Conservation (phyloP, 2,797 vertebrate species). For the Cyclopterus lumpus region DNA sequence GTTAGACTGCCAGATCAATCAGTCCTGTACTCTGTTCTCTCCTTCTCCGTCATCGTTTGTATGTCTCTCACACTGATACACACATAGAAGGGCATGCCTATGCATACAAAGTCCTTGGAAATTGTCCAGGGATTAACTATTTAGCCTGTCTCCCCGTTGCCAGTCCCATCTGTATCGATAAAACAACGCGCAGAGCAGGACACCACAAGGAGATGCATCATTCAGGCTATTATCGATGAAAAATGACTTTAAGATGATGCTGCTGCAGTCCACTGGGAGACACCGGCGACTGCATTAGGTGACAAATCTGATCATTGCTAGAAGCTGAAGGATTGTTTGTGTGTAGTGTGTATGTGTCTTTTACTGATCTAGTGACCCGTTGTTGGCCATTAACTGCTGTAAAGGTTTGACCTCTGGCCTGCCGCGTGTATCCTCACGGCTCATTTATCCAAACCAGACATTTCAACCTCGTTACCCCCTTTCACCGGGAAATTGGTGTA, state of each 20-base stretch:
- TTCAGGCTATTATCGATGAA: constrained; percentile 51
- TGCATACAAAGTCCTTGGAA: constrained; percentile 39
- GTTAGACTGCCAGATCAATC: constrained; percentile 61
- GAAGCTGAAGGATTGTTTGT: constrained; percentile 23
- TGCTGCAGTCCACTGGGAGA: constrained; percentile 48
- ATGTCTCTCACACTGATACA: constrained; percentile 21
- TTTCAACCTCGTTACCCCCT: constrained; percentile 18
- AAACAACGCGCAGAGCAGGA: constrained; percentile 42
- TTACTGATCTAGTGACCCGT: constrained; percentile 44
- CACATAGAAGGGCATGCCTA: not conserved
- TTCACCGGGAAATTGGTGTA: not conserved
- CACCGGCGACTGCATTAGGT: constrained; percentile 48
- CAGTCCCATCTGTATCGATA: constrained; percentile 34
- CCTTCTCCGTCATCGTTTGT: not conserved
- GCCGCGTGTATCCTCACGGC: constrained; percentile 26
- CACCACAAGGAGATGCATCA: constrained; percentile 51
- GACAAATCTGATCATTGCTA: constrained; percentile 59
- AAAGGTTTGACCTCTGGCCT: constrained; percentile 52
- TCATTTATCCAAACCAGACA: constrained; percentile 31
- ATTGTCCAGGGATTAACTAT: constrained; percentile 30
- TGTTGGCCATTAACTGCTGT: constrained; percentile 37
- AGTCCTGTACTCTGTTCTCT: constrained; percentile 32
- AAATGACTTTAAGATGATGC: constrained; percentile 62
- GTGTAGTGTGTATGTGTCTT: constrained; percentile 15
- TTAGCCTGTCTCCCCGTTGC: constrained; percentile 6